Evolutionary conservation across 2,888 invertebrate genomes (phyloP).

Genomic region (Drosophila mettleri): DNA sequence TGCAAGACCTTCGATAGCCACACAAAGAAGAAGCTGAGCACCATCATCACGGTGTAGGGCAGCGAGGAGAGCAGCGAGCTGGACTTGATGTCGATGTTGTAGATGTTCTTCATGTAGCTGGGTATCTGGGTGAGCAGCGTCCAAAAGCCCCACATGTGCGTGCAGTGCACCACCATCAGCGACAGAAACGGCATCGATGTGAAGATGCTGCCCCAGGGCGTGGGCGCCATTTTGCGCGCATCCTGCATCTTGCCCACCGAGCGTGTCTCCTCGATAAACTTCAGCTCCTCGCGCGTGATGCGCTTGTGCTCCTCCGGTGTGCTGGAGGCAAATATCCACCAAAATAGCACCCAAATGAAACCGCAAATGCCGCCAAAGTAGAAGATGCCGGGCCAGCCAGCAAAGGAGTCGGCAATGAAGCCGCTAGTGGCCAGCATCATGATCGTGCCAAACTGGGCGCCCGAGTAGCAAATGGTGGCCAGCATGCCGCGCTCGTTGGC

Average conservation of each 20-base stretch:
- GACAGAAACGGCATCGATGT: slow-evolving; percentile 92
- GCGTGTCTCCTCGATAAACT: slow-evolving; percentile 89
- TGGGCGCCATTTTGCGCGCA: slow-evolving; percentile 81
- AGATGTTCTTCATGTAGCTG: slow-evolving; percentile 90
- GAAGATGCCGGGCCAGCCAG: slow-evolving; percentile 92
- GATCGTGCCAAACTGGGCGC: slow-evolving; percentile 93
- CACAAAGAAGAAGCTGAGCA: slow-evolving; percentile 90
- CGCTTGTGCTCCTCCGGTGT: slow-evolving; percentile 88
- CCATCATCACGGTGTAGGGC: slow-evolving; percentile 90
- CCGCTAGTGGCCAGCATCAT: slow-evolving; percentile 90
- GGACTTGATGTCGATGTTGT: slow-evolving; percentile 89
- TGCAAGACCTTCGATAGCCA: slow-evolving; percentile 87
- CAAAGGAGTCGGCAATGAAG: slow-evolving; percentile 87
- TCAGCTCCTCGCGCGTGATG: slow-evolving; percentile 88
- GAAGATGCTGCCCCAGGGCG: slow-evolving; percentile 91
- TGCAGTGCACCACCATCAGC: slow-evolving; percentile 90
- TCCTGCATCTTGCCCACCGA: slow-evolving; percentile 71
- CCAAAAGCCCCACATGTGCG: slow-evolving; percentile 93
- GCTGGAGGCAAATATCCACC: slow-evolving; percentile 88
- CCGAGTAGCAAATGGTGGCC: slow-evolving; percentile 89
- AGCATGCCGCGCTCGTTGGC: slow-evolving; percentile 88
- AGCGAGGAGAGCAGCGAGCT: slow-evolving; percentile 89
- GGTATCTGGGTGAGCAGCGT: slow-evolving; percentile 93
- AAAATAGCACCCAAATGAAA: slow-evolving; percentile 87
- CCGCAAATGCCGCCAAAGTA: slow-evolving; percentile 89